Evolutionary conservation across 1,140 invertebrate species (phyloP).

Genomic region (Physella acuta): DNA sequence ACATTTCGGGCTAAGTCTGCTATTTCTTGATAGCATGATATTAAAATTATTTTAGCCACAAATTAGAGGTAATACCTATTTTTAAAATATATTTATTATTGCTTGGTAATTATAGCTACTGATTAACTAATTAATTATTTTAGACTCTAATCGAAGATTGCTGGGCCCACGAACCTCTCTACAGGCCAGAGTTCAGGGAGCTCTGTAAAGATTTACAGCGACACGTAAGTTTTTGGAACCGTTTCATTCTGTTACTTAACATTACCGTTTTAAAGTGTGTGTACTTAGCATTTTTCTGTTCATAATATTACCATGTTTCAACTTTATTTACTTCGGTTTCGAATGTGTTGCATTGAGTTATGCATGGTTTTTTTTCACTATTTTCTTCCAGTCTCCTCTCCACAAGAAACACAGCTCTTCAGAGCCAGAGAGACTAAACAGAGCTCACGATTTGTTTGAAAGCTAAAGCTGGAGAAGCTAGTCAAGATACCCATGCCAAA

Average conservation of each 20-base stretch:
- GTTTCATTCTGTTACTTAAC: neutral
- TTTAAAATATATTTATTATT: neutral
- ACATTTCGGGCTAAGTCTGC: no score
- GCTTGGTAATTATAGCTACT: no score
- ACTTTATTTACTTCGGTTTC: no score
- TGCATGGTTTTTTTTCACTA: neutral
- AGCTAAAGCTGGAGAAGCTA: no score
- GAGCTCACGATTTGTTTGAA: slow-evolving; percentile 9
- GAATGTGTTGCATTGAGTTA: no score
- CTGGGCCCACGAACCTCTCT: slow-evolving; percentile 45
- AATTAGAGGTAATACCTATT: neutral
- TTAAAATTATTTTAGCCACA: no score
- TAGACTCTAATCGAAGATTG: slow-evolving; percentile 51
- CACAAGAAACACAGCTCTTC: slow-evolving; percentile 54
- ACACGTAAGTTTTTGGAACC: slow-evolving; percentile 31
- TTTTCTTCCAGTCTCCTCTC: slow-evolving; percentile 38
- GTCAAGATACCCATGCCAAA: no score
- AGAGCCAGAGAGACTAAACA: slow-evolving; percentile 49
- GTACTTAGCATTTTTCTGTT: no score
- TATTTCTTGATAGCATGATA: no score
- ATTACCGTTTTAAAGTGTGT: neutral
- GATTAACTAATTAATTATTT: no score
- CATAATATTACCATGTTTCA: no score
- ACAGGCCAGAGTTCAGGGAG: slow-evolving; percentile 48
- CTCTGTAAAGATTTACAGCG: slow-evolving; percentile 44